A percentile compares a stretch with the other conserved stretches of the same genome.
Evolutionary conservation across 2,888 invertebrate genomes (phyloP).

Genomic region (Baronia brevicornis): DNA sequence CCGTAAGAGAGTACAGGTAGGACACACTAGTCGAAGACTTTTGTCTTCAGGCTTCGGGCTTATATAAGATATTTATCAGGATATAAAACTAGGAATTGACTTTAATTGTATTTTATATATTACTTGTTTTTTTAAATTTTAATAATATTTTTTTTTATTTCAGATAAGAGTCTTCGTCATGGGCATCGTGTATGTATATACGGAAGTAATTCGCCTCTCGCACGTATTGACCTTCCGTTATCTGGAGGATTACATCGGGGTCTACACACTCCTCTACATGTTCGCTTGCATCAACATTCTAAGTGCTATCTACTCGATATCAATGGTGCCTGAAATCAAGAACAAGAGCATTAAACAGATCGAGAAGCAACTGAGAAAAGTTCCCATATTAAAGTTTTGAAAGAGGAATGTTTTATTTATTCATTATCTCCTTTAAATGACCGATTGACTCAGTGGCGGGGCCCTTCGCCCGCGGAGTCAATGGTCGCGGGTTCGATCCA

Average conservation of each 20-base stretch:
- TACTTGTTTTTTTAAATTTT: too few relatives aligned
- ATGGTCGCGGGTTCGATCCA: too few relatives aligned
- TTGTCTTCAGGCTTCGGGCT: too few relatives aligned
- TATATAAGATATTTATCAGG: too few relatives aligned
- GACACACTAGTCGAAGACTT: too few relatives aligned
- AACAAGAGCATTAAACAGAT: conserved; percentile 42
- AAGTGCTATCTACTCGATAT: conserved; percentile 48
- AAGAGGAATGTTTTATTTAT: conserved; percentile 7
- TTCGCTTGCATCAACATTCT: conserved; percentile 50
- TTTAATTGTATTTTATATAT: too few relatives aligned
- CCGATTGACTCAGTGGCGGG: too few relatives aligned
- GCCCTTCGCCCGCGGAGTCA: too few relatives aligned
- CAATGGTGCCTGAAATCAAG: conserved; percentile 40
- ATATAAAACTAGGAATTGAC: too few relatives aligned
- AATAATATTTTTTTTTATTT: conserved; percentile 19
- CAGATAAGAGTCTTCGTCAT: conserved; percentile 51
- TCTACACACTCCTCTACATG: conserved; percentile 49
- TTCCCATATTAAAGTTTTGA: conserved; percentile 41
- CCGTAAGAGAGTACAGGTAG: too few relatives aligned
- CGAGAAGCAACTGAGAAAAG: conserved; percentile 49
- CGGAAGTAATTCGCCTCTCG: conserved; percentile 41
- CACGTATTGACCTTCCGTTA: conserved; percentile 49
- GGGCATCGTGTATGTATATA: conserved; percentile 39
- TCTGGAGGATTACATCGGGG: conserved; percentile 47
- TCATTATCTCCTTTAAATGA: too few relatives aligned